phyloP scores from a whole-genome alignment of 2,113 vertebrate genomes.

The Dolichallabes microphthalmus region DNA sequence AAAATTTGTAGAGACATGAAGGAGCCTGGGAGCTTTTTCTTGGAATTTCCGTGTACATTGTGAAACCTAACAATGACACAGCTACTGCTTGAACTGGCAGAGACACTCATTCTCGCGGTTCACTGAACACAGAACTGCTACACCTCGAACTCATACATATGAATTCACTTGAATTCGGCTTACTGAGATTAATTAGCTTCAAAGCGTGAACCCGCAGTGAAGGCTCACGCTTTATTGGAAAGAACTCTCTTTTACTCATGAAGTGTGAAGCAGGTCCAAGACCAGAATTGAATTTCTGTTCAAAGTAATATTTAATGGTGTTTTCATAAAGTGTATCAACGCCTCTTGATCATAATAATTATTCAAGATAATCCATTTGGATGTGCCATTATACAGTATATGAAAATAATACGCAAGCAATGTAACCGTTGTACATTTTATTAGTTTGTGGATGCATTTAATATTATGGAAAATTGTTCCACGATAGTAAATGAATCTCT shows the following conservation, averaged over 20 bases:
- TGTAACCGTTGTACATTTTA: too few species aligned
- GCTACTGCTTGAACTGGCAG: not conserved
- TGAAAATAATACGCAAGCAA: too few species aligned
- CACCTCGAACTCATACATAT: constrained; percentile 7
- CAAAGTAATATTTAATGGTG: not conserved
- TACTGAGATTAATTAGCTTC: constrained; percentile 8
- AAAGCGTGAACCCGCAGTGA: not conserved
- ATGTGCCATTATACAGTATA: not conserved
- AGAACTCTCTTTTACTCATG: not conserved
- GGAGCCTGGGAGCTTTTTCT: not conserved
- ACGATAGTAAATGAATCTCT: not conserved
- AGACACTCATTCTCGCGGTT: not conserved
- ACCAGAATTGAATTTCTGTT: not conserved
- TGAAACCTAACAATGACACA: constrained; percentile 19
- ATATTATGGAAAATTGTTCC: not conserved
- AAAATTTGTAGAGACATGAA: constrained; percentile 24
- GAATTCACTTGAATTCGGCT: not conserved
- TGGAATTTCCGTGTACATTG: constrained; percentile 14
- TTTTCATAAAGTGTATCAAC: not conserved
- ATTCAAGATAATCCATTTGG: not conserved
- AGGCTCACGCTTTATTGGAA: not conserved
- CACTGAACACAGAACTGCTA: not conserved
- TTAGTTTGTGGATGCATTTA: not conserved
- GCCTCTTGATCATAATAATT: not conserved
- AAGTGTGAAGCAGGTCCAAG: not conserved